Base-by-base conservation (phyloP, 2,113 vertebrate genomes). In the Micromys minutus region DNA sequence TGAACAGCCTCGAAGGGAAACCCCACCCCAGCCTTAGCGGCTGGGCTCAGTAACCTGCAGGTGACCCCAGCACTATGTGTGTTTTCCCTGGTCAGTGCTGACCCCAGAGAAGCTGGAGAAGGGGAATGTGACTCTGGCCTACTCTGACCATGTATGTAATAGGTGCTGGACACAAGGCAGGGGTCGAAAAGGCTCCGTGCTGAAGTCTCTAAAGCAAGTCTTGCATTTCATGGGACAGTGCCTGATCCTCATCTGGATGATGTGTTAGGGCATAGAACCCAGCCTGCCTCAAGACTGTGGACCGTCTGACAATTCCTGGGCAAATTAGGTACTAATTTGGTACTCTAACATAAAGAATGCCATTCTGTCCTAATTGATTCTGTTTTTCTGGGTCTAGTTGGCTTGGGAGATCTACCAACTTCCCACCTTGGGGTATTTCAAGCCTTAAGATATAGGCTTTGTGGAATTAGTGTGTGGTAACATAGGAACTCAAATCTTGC, bases 21-120 rank as follows among this genome's bases (percentile, higher is more conserved):
- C 98, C 98, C 96, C 97, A 94, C 91, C 0, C 13, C 90, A 93
- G 97, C 88, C 94, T 96, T 97, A 98, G 97, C 98, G 97, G 95
- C 98, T 97, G 98, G 98, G 98, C 98, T 98, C 98, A 79, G 98
- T 98, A 98, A 98, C 98, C 98, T 98, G 98, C 97, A 98, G 97
- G 84, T 98, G 98, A 99, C 98, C 98, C 98, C 97, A 65, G n/a
- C 63, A 77, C 71, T 98, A 97, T 90, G 96, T 97, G 98, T 98
- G 98, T 98, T 98, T 98, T 97, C 98, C 97, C 97, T 95, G 98
- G 98, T 98, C 98, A 98, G 96, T 95, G 75, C 94, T 97, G 97
- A 97, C 94, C 97, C 98, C 95, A 97, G 97, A 98, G 95, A 95
- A 96, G 96, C 97, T 97, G 98, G 97, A 98, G 98, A 98, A 96